Evolutionary conservation across 2,888 invertebrate genomes (phyloP), one percentile per base, ranked within the genome.

Genomic region (Diarsia brunnea): DNA sequence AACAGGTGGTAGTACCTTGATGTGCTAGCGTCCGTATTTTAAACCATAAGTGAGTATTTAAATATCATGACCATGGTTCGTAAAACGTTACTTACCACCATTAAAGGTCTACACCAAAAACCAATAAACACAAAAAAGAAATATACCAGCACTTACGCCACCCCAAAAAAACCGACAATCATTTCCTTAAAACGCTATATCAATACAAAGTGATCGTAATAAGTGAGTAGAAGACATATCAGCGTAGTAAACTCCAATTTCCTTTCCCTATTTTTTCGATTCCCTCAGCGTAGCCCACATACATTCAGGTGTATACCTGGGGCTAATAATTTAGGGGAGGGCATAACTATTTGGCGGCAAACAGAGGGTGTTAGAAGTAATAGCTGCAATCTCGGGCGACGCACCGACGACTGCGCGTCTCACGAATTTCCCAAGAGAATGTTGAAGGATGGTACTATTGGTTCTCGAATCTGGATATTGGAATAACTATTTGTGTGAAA

Each of bases 311-410:
- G 89, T 87, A 84, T 91, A 92, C 90, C 90, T 92, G 92, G 81
- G 90, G 92, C 94, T 93, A 94, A 94, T 95, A 94, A 95, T 94
- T 95, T 93, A 93, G 91, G 91, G 90, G 90, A 88, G 90, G 91
- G 91, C 91, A 94, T 94, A 94, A 95, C 95, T 95, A 95, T 95
- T 91, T 93, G 87, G 89, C 85, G 89, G 94, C 93, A 95, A 95
- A 95, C 95, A 94, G 92, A 92, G 92, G 95, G 94, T 89, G 94
- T 93, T 92, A 90, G 92, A 90, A 94, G 93, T 95, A 95, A 95
- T 95, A 94, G 95, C 93, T 92, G 93, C 95, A 95, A 96, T 96
- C 95, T 95, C 93, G 89, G 89, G 89, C 90, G 91, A 92, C 92
- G 90, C 91, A 91, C 89, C 90, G 89, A 88, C 91, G 88, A 87